Conservation (phyloP, 1,140 invertebrate species). For the Lineus longissimus region DNA sequence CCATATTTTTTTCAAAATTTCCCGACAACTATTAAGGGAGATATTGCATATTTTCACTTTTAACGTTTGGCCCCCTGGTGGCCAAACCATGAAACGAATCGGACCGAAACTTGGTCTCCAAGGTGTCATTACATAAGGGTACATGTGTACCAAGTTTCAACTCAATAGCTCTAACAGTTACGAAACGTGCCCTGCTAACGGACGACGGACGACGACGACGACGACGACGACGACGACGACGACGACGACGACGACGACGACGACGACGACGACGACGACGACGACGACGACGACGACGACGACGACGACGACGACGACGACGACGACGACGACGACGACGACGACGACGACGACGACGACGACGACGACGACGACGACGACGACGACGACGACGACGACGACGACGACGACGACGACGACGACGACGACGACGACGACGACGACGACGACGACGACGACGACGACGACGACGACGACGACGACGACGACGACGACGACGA, state of each 20-base stretch:
- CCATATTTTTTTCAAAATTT: too few relatives aligned
- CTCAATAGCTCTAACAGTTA: too few relatives aligned
- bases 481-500: constrained; percentile 5
- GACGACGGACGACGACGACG: too few relatives aligned
- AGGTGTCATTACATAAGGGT: too few relatives aligned
- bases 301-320: constrained; percentile 15
- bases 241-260: constrained; percentile 11
- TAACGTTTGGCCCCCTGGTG: too few relatives aligned
- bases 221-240: constrained; percentile 3
- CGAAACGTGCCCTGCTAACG: too few relatives aligned
- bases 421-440: constrained; percentile 5
- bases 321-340: constrained; percentile 13
- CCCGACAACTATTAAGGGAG: too few relatives aligned
- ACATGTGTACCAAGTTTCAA: too few relatives aligned
- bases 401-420: constrained; percentile 8
- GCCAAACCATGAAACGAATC: too few relatives aligned
- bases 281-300: constrained; percentile 21
- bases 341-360: constrained; percentile 13
- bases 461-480: constrained; percentile 5
- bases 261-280: constrained; percentile 17
- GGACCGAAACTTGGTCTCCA: too few relatives aligned
- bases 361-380: constrained; percentile 11
- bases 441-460: constrained; percentile 4
- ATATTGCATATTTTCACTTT: too few relatives aligned
- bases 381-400: constrained; percentile 14